Evolutionary conservation across 2,888 invertebrate species (phyloP).

Genomic region (Diarsia brunnea): DNA sequence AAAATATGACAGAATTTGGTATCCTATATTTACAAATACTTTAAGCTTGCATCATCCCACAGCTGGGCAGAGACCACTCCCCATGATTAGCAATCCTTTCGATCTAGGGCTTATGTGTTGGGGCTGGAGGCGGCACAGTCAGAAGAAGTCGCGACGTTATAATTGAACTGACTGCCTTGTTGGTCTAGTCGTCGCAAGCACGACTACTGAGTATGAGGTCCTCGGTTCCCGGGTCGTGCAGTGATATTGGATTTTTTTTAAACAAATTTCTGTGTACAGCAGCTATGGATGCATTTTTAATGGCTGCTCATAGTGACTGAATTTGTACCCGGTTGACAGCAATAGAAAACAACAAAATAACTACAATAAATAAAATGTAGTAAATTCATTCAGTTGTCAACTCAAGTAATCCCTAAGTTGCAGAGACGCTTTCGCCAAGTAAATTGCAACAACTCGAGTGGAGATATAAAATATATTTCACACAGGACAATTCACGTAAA

Average conservation of each 20-base stretch:
- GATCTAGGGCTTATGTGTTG: not conserved
- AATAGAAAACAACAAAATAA: too few species aligned
- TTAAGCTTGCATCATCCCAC: not conserved
- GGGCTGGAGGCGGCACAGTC: too few species aligned
- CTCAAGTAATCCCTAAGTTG: constrained; percentile 33
- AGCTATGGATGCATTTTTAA: too few species aligned
- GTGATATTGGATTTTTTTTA: too few species aligned
- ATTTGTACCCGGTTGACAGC: too few species aligned
- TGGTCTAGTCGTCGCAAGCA: too few species aligned
- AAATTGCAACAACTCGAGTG: constrained; percentile 2
- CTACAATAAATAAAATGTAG: not conserved
- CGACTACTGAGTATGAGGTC: too few species aligned
- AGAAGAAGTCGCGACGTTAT: too few species aligned
- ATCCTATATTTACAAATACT: not conserved
- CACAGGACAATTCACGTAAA: not conserved
- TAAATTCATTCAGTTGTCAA: constrained; percentile 26
- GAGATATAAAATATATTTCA: constrained; percentile 33
- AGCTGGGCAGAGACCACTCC: not conserved
- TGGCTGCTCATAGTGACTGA: too few species aligned
- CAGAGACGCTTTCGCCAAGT: constrained; percentile 14
- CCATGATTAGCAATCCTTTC: not conserved
- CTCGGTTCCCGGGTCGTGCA: too few species aligned
- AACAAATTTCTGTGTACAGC: too few species aligned
- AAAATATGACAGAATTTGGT: not conserved
- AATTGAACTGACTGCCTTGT: too few species aligned